Conservation (phyloP, 2,113 vertebrate genomes). For the Engraulis encrasicolus region DNA sequence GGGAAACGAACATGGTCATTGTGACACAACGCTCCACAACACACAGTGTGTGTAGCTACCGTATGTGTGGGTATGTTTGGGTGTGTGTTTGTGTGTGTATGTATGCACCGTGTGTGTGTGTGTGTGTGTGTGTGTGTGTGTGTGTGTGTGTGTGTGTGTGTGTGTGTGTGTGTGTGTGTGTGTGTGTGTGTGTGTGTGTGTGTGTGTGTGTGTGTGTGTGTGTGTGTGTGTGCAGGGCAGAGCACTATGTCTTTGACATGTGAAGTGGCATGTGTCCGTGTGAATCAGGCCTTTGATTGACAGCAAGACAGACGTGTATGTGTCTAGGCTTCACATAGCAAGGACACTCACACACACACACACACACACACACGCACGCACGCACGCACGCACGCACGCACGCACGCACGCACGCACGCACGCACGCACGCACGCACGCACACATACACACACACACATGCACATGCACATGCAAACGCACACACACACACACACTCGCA, state of each 20-base stretch:
- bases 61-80: not conserved
- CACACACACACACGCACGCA: not conserved
- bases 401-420: no score
- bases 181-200: conserved; percentile 39
- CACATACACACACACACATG: not conserved
- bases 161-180: conserved; percentile 9
- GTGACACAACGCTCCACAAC: no score
- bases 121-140: not conserved
- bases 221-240: not conserved
- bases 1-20: no score
- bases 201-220: conserved; percentile 36
- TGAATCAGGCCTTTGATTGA: conserved; percentile 50
- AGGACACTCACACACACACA: conserved; percentile 25
- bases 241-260: conserved; percentile 4
- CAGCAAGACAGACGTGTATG: conserved; percentile 68
- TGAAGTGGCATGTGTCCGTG: conserved; percentile 16
- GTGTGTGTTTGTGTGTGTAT: no score
- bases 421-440: not conserved
- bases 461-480: not conserved
- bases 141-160: not conserved
- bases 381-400: no score
- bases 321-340: conserved; percentile 58
- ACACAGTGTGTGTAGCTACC: no score
- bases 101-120: no score
- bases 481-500: conserved; percentile 10